Conservation (phyloP, 1,140 invertebrate genomes). For the Prorops nasuta region DNA sequence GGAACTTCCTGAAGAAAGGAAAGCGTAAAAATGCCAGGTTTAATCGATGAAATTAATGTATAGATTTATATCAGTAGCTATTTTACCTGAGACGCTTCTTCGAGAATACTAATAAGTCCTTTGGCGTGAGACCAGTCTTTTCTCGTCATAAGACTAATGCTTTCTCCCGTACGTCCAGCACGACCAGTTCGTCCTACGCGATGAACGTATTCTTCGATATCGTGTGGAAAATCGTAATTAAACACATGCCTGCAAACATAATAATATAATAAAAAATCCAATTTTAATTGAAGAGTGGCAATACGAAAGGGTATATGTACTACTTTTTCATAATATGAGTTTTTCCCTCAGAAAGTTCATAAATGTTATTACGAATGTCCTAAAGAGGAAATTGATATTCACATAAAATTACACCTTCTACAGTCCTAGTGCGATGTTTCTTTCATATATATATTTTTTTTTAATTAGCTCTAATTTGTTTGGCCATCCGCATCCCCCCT, state of each 20-base stretch:
- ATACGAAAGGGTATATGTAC: too few relatives aligned
- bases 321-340: too few relatives aligned
- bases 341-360: neutral
- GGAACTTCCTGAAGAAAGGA: conserved; percentile 62
- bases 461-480: too few relatives aligned
- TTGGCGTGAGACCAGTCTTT: conserved; percentile 76
- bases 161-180: conserved; percentile 79
- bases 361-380: neutral
- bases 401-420: neutral
- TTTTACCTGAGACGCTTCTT: conserved; percentile 68
- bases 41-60: too few relatives aligned
- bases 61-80: neutral
- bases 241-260: conserved; percentile 67
- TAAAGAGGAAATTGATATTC: neutral
- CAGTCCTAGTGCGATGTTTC: too few relatives aligned
- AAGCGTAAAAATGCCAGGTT: too few relatives aligned
- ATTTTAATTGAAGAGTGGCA: too few relatives aligned
- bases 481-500: too few relatives aligned
- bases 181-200: conserved; percentile 85
- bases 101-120: conserved; percentile 80
- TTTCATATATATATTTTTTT: too few relatives aligned
- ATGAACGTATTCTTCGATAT: conserved; percentile 91
- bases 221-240: conserved; percentile 87
- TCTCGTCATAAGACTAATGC: conserved; percentile 78
- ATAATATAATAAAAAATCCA: too few relatives aligned